Base-by-base conservation (phyloP, 2,888 invertebrate genomes). In the Gerris lacustris region DNA sequence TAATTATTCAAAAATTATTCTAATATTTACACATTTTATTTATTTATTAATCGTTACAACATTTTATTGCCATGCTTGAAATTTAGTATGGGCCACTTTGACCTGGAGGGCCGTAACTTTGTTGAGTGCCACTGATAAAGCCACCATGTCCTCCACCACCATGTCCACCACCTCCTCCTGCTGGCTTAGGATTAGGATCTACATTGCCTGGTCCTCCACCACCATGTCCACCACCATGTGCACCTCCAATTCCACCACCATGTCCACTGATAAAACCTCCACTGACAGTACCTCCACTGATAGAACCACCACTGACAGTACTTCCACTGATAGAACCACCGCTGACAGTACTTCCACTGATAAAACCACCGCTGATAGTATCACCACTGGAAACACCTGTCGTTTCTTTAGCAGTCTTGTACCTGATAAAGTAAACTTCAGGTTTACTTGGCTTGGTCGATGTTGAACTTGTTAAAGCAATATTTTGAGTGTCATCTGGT, bases 401-500 rank as follows among this genome's bases (percentile, higher is more conserved):
- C 62, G 75, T 76, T 72, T 79, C 78, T 75, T 79, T 78, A 82
- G 88, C 88, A 73, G 88, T 87, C 83, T 88, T 89, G 85, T 90
- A 90, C 76, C 88, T 86, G 86, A 90, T 92, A 86, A 92, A 92
- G 86, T 92, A 92, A 71, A 92, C 92, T 83, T 92, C 92, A 71
- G 92, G 92, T 83, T 93, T 92, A 80, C 89, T 87, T 75, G 92
- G 92, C 78, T 90, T 90, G 69, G 92, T 92, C 68, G 92, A 91
- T 2, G 87, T 86, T 15, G 88, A 83, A 15, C 89, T 86, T 67
- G 91, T 91, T 76, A 92, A 87, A 77, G 85, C 83, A 80, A 92
- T 88, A 77, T 92, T 90, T 75, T 88, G 90, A 74, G 89, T 88
- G 73, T 91, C 91, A 79, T 92, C 92, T 77, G 92, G 92, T 79